These are phyloP conservation scores for Oreochromis grahami DNA, from an alignment of 2,797 vertebrate genomes.

Conservation along the genomic window DNA sequence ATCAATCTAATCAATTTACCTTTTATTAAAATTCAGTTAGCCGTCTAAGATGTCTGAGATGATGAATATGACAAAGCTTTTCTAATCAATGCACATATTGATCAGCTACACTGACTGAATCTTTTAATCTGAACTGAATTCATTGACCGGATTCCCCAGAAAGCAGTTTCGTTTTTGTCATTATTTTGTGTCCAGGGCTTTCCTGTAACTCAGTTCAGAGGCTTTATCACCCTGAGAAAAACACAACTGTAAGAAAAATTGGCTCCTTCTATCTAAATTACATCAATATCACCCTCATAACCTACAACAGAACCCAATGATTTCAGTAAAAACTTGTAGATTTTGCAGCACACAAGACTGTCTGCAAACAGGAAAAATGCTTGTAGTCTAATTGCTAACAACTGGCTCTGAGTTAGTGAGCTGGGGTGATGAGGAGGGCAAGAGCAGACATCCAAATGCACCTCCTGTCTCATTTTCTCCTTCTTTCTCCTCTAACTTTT, in stretches of 20 bases:
- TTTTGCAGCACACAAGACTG: background rate
- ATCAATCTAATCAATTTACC: conserved; percentile 22
- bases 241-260: background rate
- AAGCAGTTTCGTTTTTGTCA: background rate
- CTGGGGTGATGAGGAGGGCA: conserved; percentile 12
- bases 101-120: conserved; percentile 2
- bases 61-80: conserved; percentile 24
- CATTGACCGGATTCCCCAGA: background rate
- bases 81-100: conserved; percentile 23
- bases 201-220: background rate
- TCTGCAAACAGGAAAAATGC: background rate
- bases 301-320: conserved; percentile 10
- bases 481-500: conserved; percentile 11
- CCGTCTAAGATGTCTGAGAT: background rate
- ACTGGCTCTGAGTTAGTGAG: background rate
- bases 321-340: background rate
- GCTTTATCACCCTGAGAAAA: background rate
- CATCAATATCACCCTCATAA: conserved; percentile 16
- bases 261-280: conserved; percentile 16
- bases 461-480: conserved; percentile 8
- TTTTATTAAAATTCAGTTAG: conserved; percentile 35
- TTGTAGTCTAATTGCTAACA: background rate
- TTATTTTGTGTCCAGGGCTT: background rate
- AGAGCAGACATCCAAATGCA: conserved; percentile 1
- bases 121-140: conserved; percentile 3